Evolutionary conservation across 2,888 invertebrate genomes (phyloP), one percentile per base, ranked within the genome.

Genomic region (Cephus spinipes): DNA sequence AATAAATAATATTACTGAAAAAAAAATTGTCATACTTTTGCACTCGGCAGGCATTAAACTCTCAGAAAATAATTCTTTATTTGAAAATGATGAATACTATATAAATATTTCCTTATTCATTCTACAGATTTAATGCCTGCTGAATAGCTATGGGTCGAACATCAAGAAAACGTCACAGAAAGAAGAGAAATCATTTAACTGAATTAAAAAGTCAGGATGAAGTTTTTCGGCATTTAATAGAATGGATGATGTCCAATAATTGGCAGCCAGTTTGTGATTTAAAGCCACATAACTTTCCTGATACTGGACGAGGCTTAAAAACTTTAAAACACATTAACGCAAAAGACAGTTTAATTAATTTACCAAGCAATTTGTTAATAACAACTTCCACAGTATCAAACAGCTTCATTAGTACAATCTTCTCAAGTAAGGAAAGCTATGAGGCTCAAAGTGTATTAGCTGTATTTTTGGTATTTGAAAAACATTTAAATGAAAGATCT

Each of bases 231-330:
- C 80, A 79, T 69, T 84, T 90, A 81, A 84, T 83, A 76, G 80
- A 80, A 74, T 90, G 89, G 90, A 87, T 90, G 86, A 73, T 81
- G 78, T 79, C 76, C 11, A 76, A 86, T 35, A 83, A 86, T 76
- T 87, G 87, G 85, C 82, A 75, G 68, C 81, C 85, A 15, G 80
- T 80, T 76, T 83, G 81, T 77, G 34, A 86, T 80, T 85, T 90
- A 79, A 79, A 80, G 71, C 88, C 89, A 32, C 79, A 81, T 75
- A 86, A 93, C 78, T 97, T 96, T 90, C 82, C 92, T 35, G 88
- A 92, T 12, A 96, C 96, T 9, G 97, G 97, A 12, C 93, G 97
- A 78, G 97, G 97, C 33, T 92, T 97, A 34, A 93, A 92, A 75
- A 94, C 94, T 40, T 82, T 89, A 74, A 86, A 87, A 69, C 81